A percentile compares a stretch with the other conserved stretches of the same genome.
phyloP scores from a whole-genome alignment of 2,113 vertebrate genomes.

The Dasyprocta punctata region DNA sequence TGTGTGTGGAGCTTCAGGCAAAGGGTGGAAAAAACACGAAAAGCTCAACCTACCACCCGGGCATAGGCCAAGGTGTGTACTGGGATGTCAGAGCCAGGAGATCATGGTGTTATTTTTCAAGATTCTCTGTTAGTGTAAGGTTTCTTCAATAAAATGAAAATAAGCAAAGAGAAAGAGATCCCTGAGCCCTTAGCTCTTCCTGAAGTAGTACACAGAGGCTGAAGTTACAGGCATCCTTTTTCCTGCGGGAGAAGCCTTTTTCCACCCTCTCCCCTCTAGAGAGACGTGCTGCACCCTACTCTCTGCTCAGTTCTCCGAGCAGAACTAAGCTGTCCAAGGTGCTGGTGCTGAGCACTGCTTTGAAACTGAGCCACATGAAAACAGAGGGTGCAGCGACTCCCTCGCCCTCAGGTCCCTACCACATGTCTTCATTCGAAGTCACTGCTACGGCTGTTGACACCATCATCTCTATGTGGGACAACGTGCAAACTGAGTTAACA shows the following conservation, averaged over 20 bases:
- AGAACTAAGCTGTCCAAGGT: background rate
- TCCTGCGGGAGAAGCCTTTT: accelerated
- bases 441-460: background rate
- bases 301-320: background rate
- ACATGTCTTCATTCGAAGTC: background rate
- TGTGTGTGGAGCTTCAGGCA: background rate
- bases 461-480: background rate
- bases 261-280: background rate
- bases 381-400: accelerated
- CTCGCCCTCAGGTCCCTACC: background rate
- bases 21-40: background rate
- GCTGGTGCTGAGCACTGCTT: background rate
- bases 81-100: background rate
- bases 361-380: background rate
- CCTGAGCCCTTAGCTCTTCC: background rate
- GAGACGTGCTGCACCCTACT: background rate
- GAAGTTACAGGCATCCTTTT: background rate
- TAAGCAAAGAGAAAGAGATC: background rate
- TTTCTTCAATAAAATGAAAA: background rate
- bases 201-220: background rate
- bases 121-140: background rate
- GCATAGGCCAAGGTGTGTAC: accelerated
- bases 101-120: background rate
- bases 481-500: background rate
- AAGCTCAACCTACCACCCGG: accelerated